Evolutionary conservation across 2,797 vertebrate genomes (phyloP).

Genomic region (Anguilla marmorata): DNA sequence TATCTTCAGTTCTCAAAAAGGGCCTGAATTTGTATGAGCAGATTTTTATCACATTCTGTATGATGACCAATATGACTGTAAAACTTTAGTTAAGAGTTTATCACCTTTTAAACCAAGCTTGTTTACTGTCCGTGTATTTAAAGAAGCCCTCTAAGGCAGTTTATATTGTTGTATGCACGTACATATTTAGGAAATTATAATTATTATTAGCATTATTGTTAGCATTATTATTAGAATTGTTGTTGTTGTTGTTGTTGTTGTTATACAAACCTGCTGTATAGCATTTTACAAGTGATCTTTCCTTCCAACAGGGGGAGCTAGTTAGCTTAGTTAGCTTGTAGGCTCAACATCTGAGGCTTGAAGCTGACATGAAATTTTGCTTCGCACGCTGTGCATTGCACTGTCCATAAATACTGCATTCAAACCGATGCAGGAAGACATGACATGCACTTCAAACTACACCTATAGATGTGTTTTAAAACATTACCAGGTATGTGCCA

Average conservation of each 20-base stretch:
- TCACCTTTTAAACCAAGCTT: background rate
- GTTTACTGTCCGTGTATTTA: background rate
- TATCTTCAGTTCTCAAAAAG: background rate
- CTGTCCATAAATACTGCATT: background rate
- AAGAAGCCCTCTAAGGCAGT: background rate
- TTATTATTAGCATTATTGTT: background rate
- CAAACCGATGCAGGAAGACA: background rate
- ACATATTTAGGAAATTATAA: background rate
- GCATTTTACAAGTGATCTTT: background rate
- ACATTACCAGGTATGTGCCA: background rate
- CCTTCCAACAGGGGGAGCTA: constrained; percentile 77
- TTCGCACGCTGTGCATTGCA: too few species aligned
- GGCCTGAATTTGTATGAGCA: background rate
- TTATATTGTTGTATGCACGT: background rate
- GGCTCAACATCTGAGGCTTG: background rate
- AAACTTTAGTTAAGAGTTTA: background rate
- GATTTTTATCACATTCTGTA: background rate
- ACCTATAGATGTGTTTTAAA: background rate
- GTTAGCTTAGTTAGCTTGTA: constrained; percentile 60
- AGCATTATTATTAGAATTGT: background rate
- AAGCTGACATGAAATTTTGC: background rate
- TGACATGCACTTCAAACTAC: background rate
- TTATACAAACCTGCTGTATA: background rate
- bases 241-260: too few species aligned
- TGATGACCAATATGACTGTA: background rate